phyloP scores from a whole-genome alignment of 2,888 invertebrate genomes.

The Cataglyphis albicans region DNA sequence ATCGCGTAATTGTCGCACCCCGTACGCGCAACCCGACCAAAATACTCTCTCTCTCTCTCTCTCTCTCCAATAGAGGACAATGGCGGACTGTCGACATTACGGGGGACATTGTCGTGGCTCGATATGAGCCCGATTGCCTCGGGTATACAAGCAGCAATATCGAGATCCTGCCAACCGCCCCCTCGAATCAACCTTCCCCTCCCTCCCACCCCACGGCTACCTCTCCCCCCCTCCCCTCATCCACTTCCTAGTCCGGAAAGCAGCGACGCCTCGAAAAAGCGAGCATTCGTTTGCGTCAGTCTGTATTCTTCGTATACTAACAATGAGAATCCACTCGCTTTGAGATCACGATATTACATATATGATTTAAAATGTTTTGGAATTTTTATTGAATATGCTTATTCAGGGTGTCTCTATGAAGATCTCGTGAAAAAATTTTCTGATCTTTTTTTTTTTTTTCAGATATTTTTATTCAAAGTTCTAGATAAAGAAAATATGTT shows the following conservation, averaged over 20 bases:
- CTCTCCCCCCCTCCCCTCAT: not conserved
- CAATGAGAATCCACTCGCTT: constrained; percentile 1
- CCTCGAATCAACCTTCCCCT: constrained; percentile 12
- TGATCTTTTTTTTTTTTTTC: too few relatives aligned
- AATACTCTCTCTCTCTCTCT: constrained; percentile 71
- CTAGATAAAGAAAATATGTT: too few relatives aligned
- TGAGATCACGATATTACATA: not conserved
- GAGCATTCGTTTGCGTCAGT: constrained; percentile 15
- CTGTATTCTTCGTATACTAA: not conserved
- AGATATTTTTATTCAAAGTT: too few relatives aligned
- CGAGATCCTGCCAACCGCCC: constrained; percentile 66
- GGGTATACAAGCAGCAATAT: constrained; percentile 84
- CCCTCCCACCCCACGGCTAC: not conserved
- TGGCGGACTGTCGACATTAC: constrained; percentile 82
- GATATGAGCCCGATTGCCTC: constrained; percentile 82
- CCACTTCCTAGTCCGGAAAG: constrained; percentile 31
- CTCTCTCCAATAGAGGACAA: constrained; percentile 78
- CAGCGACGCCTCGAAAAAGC: constrained; percentile 34
- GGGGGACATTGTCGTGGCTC: constrained; percentile 80
- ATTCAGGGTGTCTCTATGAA: too few relatives aligned
- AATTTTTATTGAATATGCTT: not conserved
- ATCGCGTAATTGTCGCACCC: constrained; percentile 66
- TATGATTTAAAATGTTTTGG: not conserved
- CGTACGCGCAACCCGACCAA: constrained; percentile 70
- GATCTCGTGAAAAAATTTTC: too few relatives aligned